Conservation (phyloP, 2,797 vertebrate genomes). For the Pangasius macronema region DNA sequence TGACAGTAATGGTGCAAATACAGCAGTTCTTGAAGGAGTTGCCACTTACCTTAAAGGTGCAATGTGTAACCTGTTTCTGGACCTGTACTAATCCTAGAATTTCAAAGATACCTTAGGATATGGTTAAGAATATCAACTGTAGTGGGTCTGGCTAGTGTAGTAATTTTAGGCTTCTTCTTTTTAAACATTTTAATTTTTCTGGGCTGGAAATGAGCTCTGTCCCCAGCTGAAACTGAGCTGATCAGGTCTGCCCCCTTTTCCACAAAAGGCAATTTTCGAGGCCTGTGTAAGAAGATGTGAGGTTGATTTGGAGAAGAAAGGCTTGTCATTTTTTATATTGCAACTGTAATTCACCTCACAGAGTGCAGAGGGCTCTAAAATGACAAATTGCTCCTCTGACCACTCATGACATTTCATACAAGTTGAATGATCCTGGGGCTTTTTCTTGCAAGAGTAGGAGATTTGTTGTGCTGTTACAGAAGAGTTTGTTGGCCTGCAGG, state of each 20-base stretch:
- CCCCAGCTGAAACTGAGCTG: neutral
- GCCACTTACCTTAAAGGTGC: neutral
- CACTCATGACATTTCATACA: neutral
- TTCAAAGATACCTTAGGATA: neutral
- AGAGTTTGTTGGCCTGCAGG: neutral
- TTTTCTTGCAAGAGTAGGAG: neutral
- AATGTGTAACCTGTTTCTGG: neutral
- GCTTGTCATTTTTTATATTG: neutral
- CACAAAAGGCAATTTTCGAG: neutral
- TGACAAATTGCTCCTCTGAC: neutral
- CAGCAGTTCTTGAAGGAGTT: neutral
- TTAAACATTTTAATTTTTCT: neutral
- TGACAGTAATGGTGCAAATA: neutral
- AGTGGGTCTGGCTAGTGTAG: neutral
- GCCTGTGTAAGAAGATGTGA: neutral
- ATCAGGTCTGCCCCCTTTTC: neutral
- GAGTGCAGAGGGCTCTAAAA: neutral
- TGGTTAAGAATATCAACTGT: neutral
- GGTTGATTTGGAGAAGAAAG: neutral
- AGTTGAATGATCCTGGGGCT: too few species aligned
- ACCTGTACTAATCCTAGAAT: neutral
- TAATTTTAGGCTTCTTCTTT: neutral
- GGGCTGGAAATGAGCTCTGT: neutral
- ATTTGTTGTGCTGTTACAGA: neutral
- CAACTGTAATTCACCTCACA: neutral